These are phyloP conservation scores for Enteromius radiatus DNA, from an alignment of 2,797 vertebrate genomes.

Conservation along the genomic window DNA sequence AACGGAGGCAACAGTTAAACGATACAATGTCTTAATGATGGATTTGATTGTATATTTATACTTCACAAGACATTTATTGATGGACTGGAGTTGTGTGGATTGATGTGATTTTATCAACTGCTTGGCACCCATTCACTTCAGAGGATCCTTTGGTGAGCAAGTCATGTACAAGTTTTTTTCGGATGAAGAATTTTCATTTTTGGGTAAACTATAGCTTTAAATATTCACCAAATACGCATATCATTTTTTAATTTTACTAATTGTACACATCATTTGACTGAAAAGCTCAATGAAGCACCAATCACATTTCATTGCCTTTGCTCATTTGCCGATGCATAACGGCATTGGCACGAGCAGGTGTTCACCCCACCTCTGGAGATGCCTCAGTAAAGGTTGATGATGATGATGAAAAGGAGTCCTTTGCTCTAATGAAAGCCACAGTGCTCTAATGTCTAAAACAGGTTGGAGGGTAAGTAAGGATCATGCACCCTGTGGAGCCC, in stretches of 20 bases:
- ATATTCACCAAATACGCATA: not conserved
- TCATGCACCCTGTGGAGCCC: conserved; percentile 51
- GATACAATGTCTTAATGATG: not conserved
- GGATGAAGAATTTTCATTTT: not conserved
- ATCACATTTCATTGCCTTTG: not conserved
- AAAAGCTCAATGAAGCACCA: conserved; percentile 29
- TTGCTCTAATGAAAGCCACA: conserved; percentile 48
- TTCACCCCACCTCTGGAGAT: conserved; percentile 48
- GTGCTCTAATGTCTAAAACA: conserved; percentile 56
- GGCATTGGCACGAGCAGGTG: conserved; percentile 41
- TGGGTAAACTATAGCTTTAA: not conserved
- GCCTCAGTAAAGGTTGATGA: conserved; percentile 35
- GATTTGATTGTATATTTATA: not conserved
- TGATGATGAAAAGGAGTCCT: conserved; percentile 48
- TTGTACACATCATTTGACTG: not conserved
- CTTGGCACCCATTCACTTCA: not conserved
- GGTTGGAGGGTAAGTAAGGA: conserved; percentile 61
- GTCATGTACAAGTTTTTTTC: not conserved
- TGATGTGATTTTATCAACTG: not conserved
- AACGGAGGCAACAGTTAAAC: not conserved
- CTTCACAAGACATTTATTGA: not conserved
- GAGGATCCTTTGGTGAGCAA: not conserved
- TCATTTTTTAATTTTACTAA: not conserved
- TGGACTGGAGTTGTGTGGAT: not conserved
- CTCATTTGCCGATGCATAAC: conserved; percentile 20